phyloP scores from a whole-genome alignment of 2,113 vertebrate genomes.

The Lasiurus cinereus region DNA sequence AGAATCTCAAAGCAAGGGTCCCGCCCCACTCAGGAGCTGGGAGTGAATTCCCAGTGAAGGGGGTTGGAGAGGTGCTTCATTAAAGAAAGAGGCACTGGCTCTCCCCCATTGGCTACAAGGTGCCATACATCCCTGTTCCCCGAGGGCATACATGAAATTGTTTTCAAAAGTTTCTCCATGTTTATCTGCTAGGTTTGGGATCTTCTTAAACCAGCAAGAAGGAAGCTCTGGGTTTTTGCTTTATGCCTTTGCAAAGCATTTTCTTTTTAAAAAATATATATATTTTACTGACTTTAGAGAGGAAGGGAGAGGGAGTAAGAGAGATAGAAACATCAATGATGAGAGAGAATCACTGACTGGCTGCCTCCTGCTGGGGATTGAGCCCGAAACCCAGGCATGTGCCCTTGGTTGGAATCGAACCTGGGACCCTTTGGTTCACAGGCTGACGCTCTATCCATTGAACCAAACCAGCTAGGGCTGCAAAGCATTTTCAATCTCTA shows the following conservation, averaged over 20 bases:
- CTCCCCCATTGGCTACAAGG: neutral
- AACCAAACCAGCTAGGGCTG: no score
- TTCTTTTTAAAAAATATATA: no score
- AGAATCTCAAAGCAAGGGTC: constrained; percentile 34
- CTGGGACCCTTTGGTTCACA: no score
- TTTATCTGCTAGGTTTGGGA: constrained; percentile 8
- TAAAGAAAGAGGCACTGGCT: constrained; percentile 60
- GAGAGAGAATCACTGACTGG: no score
- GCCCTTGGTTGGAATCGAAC: no score
- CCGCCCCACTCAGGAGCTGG: constrained; percentile 48
- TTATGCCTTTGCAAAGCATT: neutral
- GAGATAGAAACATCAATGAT: no score
- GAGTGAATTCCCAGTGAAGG: constrained; percentile 59
- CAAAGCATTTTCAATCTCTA: neutral
- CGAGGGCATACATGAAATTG: neutral
- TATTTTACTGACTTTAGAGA: no score
- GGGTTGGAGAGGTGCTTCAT: constrained; percentile 57
- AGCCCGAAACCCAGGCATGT: no score
- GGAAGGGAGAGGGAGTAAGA: no score
- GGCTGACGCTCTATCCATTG: no score
- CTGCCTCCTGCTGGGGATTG: no score
- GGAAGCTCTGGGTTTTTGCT: neutral
- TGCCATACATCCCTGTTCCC: neutral
- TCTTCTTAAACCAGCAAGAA: constrained; percentile 17
- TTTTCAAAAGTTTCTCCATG: constrained; percentile 35